Evolutionary conservation across 2,888 invertebrate genomes (phyloP), one percentile per base, ranked within the genome.

Genomic region (Podotricha telesiphe): DNA sequence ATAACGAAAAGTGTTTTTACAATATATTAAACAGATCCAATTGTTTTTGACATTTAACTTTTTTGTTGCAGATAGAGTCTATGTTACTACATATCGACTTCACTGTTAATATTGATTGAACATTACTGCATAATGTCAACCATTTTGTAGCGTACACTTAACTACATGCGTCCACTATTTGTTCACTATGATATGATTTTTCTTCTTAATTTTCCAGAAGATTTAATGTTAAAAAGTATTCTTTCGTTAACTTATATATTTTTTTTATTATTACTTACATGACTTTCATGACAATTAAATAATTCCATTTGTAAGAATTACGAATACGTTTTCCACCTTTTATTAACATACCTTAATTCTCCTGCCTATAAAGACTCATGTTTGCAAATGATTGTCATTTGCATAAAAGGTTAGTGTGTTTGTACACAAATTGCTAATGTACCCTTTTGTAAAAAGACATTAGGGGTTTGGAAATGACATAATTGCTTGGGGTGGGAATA

Each of bases 401-500:
- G 70, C 74, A 76, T 76, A 73, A 74, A 72, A 70, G 69, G 69
- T 69, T 75, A 69, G 71, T 66, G 58, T 75, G 71, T 73, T 75
- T 75, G 74, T 75, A 70, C 75, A 73, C 75, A 76, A 76, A 76
- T 76, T 78, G 83, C 83, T 81, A 81, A 82, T 82, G 86, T 80
- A 79, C 82, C 81, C 83, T 86, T 84, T 73, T 84, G 81, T 82
- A 79, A 82, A 84, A 80, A 83, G 82, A 82, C 83, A 63, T 81
- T 80, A 80, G 86, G 86, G 82, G 77, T 76, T 59, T 79, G 77
- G 80, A 84, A 83, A 87, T 85, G 84, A 82, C 85, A 84, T 86
- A 88, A 90, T 89, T 89, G 88, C 87, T 88, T 84, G 84, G 85
- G 86, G 88, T 84, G 81, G 81, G 82, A 84, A 87, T 87, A 86